These are phyloP conservation scores for Lates calcarifer DNA, from an alignment of 2,113 vertebrate genomes.

Conservation along the genomic window DNA sequence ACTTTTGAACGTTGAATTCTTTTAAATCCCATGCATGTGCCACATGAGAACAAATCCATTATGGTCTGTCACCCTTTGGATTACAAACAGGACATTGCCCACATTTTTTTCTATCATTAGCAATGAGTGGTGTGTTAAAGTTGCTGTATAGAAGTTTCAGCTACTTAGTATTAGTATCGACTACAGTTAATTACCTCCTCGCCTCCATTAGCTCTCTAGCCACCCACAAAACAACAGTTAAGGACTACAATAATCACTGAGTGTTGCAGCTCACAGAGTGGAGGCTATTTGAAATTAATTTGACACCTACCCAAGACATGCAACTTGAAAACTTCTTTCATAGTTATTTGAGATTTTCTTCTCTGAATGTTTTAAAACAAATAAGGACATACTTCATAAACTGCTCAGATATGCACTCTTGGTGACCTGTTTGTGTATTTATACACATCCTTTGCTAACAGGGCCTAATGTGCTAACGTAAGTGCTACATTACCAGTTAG, in stretches of 20 bases:
- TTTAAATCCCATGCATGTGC: no score
- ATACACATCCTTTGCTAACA: neutral
- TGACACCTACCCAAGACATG: constrained; percentile 18
- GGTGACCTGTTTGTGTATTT: neutral
- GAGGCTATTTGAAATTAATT: constrained; percentile 35
- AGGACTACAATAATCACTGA: constrained; percentile 44
- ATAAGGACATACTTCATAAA: neutral
- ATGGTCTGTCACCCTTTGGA: neutral
- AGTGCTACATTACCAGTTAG: no score
- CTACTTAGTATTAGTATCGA: constrained; percentile 43
- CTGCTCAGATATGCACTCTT: neutral
- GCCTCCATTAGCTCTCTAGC: constrained; percentile 49
- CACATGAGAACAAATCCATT: neutral
- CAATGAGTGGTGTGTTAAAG: neutral
- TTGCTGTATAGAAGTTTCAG: constrained; percentile 24
- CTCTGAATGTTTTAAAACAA: neutral
- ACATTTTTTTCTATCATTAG: neutral
- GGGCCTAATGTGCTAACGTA: neutral
- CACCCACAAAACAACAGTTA: constrained; percentile 51
- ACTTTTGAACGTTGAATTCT: no score
- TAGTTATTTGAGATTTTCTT: neutral
- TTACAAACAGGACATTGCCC: no score
- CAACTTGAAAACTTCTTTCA: neutral
- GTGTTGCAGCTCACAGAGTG: constrained; percentile 38
- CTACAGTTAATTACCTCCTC: constrained; percentile 57